Evolutionary conservation across 2,888 invertebrate genomes (phyloP), one percentile per base, ranked within the genome.

Genomic region (Cynaeus angustus): DNA sequence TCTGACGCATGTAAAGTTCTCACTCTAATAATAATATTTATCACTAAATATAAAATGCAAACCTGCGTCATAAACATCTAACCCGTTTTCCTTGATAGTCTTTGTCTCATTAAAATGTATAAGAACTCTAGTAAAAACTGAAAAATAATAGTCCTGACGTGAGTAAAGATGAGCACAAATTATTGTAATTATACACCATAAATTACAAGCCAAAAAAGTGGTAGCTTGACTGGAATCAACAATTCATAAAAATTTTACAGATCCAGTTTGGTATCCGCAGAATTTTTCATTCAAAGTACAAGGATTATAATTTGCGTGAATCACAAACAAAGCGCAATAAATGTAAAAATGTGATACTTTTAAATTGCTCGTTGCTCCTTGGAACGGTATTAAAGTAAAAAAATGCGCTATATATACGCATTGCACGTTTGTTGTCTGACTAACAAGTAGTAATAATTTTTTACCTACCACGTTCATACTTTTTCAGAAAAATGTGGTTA

Each of bases 11-110:
- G n/a, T 28, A 28, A n/a, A n/a, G n/a, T 28, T 28, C 28, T 28
- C 7, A 7, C 8, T 43, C 12, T 6, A 43, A 16, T 46, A 46
- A 46, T 46, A 5, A 16, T 46, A 16, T 46, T 46, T 46, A 16
- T 16, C 16, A 26, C 3, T 26, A 28, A 41, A 59, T 12, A 16
- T 30, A 10, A 50, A 48, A 14, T 37, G 16, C n/a, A 37, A 48
- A 50, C 50, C 48, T 61, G 61, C 61, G 61, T 61, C 61, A 61
- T 10, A 41, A 38, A 13, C 14, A 30, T 61, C 21, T 30, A 61
- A 61, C 48, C 21, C 10, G 61, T 61, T 61, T 38, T 61, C 61
- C 61, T 61, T 61, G 61, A 46, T 61, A 10, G 7, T 48, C 45
- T 61, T 58, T 58, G 30, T 33, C 46, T 48, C 38, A 38, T 61